These are phyloP conservation scores for Centropyge bicolor DNA, from an alignment of 2,797 vertebrate genomes.

Conservation along the genomic window DNA sequence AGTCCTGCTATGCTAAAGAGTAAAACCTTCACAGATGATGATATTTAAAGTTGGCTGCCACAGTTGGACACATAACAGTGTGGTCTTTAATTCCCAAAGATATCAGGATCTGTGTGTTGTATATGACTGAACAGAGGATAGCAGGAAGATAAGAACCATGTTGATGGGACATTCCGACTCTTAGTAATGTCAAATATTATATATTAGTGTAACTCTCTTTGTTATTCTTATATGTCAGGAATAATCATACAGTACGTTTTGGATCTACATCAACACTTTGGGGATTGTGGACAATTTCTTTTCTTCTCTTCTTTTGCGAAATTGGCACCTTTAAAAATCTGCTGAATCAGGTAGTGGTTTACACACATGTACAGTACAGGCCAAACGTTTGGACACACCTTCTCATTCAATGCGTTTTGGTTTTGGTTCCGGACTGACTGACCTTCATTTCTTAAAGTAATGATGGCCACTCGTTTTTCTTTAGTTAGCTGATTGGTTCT, in stretches of 20 bases:
- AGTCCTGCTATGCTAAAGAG: background rate
- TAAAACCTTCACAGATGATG: background rate
- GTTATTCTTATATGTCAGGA: background rate
- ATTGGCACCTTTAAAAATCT: background rate
- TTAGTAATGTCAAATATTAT: too few species aligned
- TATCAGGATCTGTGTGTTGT: too few species aligned
- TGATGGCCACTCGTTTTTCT: too few species aligned
- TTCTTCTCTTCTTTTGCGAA: too few species aligned
- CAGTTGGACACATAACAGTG: background rate
- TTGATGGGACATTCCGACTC: background rate
- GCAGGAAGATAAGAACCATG: background rate
- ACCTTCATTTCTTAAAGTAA: too few species aligned
- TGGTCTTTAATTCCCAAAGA: too few species aligned
- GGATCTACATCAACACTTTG: background rate
- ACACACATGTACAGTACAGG: too few species aligned
- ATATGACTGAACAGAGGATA: background rate
- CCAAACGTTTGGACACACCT: too few species aligned
- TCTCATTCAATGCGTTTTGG: too few species aligned
- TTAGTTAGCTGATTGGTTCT: too few species aligned
- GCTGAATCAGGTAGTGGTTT: background rate
- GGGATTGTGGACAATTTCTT: too few species aligned
- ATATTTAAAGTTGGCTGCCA: background rate
- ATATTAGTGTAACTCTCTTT: background rate
- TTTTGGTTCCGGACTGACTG: too few species aligned
- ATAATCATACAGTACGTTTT: background rate